A percentile compares a stretch with the other conserved stretches of the same genome.
phyloP scores from a whole-genome alignment of 2,888 invertebrate genomes.

The Peribatodes rhomboidaria region DNA sequence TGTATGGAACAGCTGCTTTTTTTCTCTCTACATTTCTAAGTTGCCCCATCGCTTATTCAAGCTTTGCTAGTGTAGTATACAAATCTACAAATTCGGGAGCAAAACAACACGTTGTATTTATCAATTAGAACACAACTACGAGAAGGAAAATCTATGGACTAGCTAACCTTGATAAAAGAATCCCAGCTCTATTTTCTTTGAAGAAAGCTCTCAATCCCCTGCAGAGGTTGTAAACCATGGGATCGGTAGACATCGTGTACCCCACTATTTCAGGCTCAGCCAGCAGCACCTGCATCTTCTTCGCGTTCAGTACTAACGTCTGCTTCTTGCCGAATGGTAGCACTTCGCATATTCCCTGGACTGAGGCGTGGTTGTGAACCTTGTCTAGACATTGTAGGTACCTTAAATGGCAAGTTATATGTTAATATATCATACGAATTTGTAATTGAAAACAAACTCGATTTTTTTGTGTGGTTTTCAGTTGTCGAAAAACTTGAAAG shows the following conservation, averaged over 20 bases:
- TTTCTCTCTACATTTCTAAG: too few species aligned
- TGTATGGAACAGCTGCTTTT: too few species aligned
- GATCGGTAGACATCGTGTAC: conserved; percentile 79
- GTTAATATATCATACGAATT: neutral
- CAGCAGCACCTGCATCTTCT: conserved; percentile 75
- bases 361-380: conserved; percentile 79
- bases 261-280: conserved; percentile 81
- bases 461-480: too few species aligned
- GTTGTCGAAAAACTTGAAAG: too few species aligned
- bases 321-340: conserved; percentile 80
- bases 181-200: conserved; percentile 80
- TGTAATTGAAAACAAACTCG: too few species aligned
- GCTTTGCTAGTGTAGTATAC: too few species aligned
- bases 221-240: conserved; percentile 80
- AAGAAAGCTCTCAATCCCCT: conserved; percentile 86
- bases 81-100: too few species aligned
- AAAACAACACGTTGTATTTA: too few species aligned
- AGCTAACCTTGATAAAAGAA: conserved; percentile 76
- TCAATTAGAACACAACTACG: too few species aligned
- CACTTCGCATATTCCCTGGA: conserved; percentile 81
- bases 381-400: conserved; percentile 76
- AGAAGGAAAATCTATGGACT: neutral
- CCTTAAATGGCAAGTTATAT: conserved; percentile 54
- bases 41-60: too few species aligned
- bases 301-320: conserved; percentile 70